These are phyloP conservation scores for Parazoanthus darwini DNA, from an alignment of 92 coral and sea anemone species.

Conservation along the genomic window DNA sequence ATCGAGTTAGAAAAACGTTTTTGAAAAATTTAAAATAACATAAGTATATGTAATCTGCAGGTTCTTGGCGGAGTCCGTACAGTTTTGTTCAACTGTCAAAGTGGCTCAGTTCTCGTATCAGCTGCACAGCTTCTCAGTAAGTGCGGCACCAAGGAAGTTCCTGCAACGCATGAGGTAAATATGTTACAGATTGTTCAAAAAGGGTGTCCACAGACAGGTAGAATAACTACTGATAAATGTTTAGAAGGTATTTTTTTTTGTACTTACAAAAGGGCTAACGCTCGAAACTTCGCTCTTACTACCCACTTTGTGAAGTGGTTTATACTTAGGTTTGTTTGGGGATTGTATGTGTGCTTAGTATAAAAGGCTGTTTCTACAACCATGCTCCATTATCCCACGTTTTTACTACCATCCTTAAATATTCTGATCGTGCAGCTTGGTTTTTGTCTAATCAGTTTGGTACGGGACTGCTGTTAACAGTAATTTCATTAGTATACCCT, in stretches of 20 bases:
- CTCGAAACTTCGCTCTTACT: neutral
- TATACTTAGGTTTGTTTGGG: neutral
- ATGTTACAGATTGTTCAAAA: too few relatives aligned
- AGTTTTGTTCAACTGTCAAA: constrained; percentile 10
- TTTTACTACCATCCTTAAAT: too few relatives aligned
- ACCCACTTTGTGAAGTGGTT: neutral
- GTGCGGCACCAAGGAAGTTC: constrained; percentile 71
- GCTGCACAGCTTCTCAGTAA: constrained; percentile 72
- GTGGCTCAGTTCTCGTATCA: constrained; percentile 6
- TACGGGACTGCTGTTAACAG: too few relatives aligned
- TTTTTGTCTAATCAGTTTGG: too few relatives aligned
- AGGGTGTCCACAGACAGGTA: too few relatives aligned
- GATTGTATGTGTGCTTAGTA: too few relatives aligned
- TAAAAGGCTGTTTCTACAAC: too few relatives aligned
- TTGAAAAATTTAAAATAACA: neutral
- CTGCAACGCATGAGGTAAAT: constrained; percentile 34
- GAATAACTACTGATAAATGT: too few relatives aligned
- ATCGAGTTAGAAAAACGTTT: too few relatives aligned
- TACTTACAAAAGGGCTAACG: neutral
- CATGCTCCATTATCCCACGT: too few relatives aligned
- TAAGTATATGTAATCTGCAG: neutral
- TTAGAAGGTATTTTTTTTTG: neutral
- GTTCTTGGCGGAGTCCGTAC: constrained; percentile 36
- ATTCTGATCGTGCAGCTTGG: too few relatives aligned
- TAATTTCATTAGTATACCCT: too few relatives aligned